A percentile compares a stretch with the other conserved stretches of the same genome.
These are phyloP conservation scores for Drosophila insularis DNA, from an alignment of 1,140 invertebrate species.

Conservation along the genomic window DNA sequence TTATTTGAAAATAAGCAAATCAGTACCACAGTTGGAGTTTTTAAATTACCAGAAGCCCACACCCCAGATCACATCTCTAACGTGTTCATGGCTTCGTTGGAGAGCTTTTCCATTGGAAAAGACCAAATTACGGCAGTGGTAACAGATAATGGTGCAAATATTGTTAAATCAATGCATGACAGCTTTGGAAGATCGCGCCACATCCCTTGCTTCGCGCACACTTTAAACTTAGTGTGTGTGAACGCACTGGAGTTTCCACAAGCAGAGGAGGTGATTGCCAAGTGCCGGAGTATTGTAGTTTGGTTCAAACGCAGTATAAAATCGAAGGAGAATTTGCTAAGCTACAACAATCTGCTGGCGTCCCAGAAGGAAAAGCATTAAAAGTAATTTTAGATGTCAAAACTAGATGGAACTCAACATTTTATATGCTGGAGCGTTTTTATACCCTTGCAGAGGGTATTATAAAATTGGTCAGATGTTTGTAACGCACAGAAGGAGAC, in stretches of 20 bases:
- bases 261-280: background rate
- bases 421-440: too few relatives aligned
- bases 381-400: too few relatives aligned
- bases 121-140: background rate
- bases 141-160: conserved; percentile 4
- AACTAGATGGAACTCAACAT: too few relatives aligned
- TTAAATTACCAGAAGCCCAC: conserved; percentile 14
- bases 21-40: background rate
- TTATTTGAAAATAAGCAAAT: too few relatives aligned
- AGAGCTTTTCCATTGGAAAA: background rate
- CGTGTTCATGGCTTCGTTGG: conserved; percentile 1
- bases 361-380: too few relatives aligned
- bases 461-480: too few relatives aligned
- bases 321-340: too few relatives aligned
- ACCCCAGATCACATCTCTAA: conserved; percentile 4
- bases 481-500: too few relatives aligned
- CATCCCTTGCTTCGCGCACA: conserved; percentile 14
- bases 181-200: conserved; percentile 18
- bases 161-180: conserved; percentile 1
- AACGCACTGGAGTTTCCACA: conserved; percentile 10
- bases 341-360: too few relatives aligned
- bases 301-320: too few relatives aligned
- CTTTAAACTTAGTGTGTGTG: conserved; percentile 14
- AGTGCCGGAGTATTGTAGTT: background rate
- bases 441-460: too few relatives aligned